These are phyloP conservation scores for Drosophila crucigera DNA, from an alignment of 2,888 invertebrate genomes.

Conservation along the genomic window DNA sequence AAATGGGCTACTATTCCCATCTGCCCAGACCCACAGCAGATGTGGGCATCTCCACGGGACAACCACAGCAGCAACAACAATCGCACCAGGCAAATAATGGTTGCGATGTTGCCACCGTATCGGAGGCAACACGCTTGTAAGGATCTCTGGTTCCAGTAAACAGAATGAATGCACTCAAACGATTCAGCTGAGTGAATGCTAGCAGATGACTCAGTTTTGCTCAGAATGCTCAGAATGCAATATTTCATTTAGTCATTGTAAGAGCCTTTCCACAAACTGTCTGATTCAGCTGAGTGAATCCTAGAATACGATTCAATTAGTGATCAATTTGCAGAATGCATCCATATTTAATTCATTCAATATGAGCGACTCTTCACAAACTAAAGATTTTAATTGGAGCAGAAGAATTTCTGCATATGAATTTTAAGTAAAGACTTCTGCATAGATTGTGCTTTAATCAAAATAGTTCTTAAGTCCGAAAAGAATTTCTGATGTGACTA, in stretches of 20 bases:
- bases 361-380: too few species aligned
- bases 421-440: background rate
- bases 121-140: slow-evolving; percentile 90
- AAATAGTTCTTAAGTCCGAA: background rate
- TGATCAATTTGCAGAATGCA: background rate
- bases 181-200: background rate
- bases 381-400: background rate
- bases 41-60: slow-evolving; percentile 76
- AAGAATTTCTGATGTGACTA: background rate
- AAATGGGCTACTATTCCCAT: slow-evolving; percentile 85
- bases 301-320: too few species aligned
- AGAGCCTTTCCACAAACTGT: background rate
- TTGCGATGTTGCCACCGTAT: slow-evolving; percentile 87
- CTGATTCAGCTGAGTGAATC: too few species aligned
- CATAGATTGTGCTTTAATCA: too few species aligned
- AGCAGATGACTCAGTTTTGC: slow-evolving; percentile 8
- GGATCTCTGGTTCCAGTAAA: background rate
- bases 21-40: slow-evolving; percentile 82
- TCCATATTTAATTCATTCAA: too few species aligned
- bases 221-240: background rate
- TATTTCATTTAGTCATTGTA: background rate
- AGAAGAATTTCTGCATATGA: background rate
- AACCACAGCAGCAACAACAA: slow-evolving; percentile 24
- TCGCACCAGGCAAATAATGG: slow-evolving; percentile 48
- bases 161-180: background rate